These are phyloP conservation scores for Rhinopithecus roxellana DNA, from an alignment of 2,113 vertebrate species.

Conservation along the genomic window DNA sequence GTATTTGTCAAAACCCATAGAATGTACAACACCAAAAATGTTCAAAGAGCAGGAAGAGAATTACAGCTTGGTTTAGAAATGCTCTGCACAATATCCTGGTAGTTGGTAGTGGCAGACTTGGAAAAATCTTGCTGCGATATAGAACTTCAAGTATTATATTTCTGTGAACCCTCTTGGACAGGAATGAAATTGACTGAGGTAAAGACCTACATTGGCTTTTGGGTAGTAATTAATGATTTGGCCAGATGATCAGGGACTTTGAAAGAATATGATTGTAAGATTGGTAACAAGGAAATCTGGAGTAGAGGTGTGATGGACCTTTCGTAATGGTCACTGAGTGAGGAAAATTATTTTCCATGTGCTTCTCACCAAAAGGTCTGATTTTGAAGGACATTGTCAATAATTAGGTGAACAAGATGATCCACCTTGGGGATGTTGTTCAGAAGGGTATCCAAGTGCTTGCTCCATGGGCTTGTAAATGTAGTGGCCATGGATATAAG, in stretches of 20 bases:
- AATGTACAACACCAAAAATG: too few species aligned
- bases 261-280: neutral
- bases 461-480: neutral
- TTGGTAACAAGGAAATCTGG: neutral
- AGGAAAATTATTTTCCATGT: neutral
- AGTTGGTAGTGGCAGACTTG: neutral
- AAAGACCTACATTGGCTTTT: neutral
- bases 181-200: neutral
- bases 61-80: neutral
- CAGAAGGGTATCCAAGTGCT: neutral
- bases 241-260: neutral
- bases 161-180: neutral
- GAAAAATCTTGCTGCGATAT: neutral
- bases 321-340: neutral
- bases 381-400: neutral
- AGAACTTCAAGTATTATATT: neutral
- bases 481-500: neutral
- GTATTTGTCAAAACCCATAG: too few species aligned
- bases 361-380: neutral
- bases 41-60: neutral
- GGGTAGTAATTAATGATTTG: neutral
- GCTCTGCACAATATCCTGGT: neutral
- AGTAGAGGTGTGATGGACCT: neutral
- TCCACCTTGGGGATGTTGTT: neutral
- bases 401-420: neutral